Evolutionary conservation across 2,113 vertebrate species (phyloP).

Genomic region (Perccottus glenii): DNA sequence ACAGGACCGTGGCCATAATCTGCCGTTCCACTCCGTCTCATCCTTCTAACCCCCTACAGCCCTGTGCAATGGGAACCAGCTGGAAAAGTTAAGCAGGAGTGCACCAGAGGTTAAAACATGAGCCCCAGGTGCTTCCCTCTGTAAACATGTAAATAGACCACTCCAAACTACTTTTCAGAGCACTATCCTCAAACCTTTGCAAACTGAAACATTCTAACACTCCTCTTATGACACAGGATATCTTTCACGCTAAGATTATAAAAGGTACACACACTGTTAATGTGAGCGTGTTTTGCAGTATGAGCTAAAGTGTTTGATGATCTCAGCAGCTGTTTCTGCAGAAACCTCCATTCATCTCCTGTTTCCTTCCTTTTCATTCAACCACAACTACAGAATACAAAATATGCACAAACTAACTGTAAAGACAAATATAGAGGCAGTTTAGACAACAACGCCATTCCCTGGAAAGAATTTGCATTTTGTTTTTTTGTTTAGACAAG

Average conservation of each 20-base stretch:
- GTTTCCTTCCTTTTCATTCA: neutral
- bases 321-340: constrained; percentile 73
- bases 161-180: no score
- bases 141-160: no score
- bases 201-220: constrained; percentile 16
- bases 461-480: no score
- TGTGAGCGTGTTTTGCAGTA: constrained; percentile 44
- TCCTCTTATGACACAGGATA: constrained; percentile 17
- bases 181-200: constrained; percentile 1
- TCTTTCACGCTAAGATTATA: constrained; percentile 50
- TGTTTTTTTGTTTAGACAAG: no score
- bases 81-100: constrained; percentile 36
- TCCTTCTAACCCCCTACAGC: constrained; percentile 13
- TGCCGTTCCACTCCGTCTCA: neutral
- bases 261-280: constrained; percentile 35
- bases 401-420: no score
- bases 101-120: constrained; percentile 26
- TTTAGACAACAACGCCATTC: no score
- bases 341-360: constrained; percentile 9
- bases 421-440: no score
- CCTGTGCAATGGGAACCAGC: constrained; percentile 64
- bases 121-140: constrained; percentile 44
- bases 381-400: no score
- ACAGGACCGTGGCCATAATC: no score
- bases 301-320: constrained; percentile 67